Evolutionary conservation across 2,888 invertebrate genomes (phyloP).

Genomic region (Luperina testacea): DNA sequence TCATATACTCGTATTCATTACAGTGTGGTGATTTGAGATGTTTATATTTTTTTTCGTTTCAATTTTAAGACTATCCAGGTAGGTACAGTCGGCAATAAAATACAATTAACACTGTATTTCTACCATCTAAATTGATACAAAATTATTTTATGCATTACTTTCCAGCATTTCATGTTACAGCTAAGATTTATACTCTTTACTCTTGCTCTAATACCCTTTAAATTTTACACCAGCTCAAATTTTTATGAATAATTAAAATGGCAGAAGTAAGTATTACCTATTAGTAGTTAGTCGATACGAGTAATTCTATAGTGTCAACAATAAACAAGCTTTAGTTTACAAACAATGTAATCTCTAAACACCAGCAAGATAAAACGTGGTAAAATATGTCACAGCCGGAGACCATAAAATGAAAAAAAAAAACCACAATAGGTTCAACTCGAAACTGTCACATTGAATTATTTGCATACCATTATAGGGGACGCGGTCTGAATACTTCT

Average conservation of each 20-base stretch:
- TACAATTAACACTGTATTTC: too few relatives aligned
- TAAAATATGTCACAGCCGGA: constrained; percentile 35
- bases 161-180: background rate
- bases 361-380: constrained; percentile 43
- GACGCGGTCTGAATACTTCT: constrained; percentile 80
- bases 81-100: background rate
- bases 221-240: background rate
- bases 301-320: background rate
- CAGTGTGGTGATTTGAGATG: background rate
- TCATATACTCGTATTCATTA: too few relatives aligned
- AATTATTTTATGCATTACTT: background rate
- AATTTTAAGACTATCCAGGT: background rate
- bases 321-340: constrained; percentile 17
- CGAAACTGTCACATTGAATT: constrained; percentile 81
- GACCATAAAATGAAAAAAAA: constrained; percentile 64
- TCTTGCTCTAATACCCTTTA: background rate
- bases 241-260: background rate
- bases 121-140: too few relatives aligned
- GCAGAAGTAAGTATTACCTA: too few relatives aligned
- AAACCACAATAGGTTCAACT: constrained; percentile 70
- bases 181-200: background rate
- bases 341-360: constrained; percentile 36
- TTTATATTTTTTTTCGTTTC: background rate
- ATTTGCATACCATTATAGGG: constrained; percentile 83
- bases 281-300: background rate